Conservation (phyloP, 2,797 vertebrate species). For the Borostomias antarcticus region DNA sequence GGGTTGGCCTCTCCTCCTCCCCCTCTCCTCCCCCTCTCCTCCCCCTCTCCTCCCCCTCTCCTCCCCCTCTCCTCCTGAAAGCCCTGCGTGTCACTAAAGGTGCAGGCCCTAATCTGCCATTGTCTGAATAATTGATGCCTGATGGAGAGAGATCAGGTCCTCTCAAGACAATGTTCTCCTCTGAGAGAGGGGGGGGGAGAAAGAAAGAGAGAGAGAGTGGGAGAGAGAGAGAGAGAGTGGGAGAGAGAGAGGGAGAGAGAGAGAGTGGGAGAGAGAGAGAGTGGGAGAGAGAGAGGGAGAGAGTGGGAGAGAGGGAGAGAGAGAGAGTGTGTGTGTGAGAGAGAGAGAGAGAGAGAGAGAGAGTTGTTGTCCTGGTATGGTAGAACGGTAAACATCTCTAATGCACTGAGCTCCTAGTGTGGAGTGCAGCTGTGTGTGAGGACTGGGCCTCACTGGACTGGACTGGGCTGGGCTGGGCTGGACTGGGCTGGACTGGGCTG, state of each 20-base stretch:
- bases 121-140: constrained; percentile 75
- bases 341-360: constrained; percentile 39
- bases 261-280: background rate
- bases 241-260: background rate
- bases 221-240: too few species aligned
- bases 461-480: too few species aligned
- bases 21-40: background rate
- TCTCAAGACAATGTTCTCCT: constrained; percentile 78
- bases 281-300: background rate
- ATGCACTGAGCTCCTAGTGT: constrained; percentile 59
- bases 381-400: too few species aligned
- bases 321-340: background rate
- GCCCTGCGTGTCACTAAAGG: constrained; percentile 8
- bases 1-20: too few species aligned
- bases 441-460: too few species aligned
- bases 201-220: too few species aligned
- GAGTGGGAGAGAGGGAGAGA: constrained; percentile 38
- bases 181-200: background rate
- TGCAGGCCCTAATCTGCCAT: constrained; percentile 22
- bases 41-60: background rate
- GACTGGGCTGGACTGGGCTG: too few species aligned
- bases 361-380: constrained; percentile 28
- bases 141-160: constrained; percentile 78
- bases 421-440: constrained; percentile 24
- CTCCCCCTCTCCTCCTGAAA: background rate